Base-by-base conservation (phyloP, 2,888 invertebrate species). In the Orchesellides sinensis region DNA sequence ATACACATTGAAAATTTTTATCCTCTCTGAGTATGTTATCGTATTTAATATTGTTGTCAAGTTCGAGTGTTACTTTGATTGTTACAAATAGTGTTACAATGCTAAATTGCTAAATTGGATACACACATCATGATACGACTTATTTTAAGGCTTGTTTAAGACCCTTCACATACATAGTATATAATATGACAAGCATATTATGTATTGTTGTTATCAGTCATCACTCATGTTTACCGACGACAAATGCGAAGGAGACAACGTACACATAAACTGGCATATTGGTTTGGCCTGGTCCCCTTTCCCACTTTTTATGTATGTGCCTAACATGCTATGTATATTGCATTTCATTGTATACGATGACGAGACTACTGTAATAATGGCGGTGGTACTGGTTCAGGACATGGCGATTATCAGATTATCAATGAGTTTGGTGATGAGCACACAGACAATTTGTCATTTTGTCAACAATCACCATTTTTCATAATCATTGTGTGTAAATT, bases 261-360 rank as follows among this genome's bases (percentile, higher is more conserved):
- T 65, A 23, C n/a, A 35, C 35, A 63, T 63, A n/a, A n/a, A n/a
- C n/a, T n/a, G 40, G 47, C 19, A 40, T 8, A 54, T 4, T 54
- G 21, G 6, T 54, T 0, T 68, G 73, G 73, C 75, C 75, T 75
- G 75, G 65, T 75, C 65, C 75, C 75, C 65, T 75, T 65, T 49
- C 75, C 75, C 75, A 75, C 75, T 75, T 75, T 75, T 54, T 17
- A n/a, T n/a, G n/a, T n/a, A n/a, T n/a, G n/a, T n/a, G n/a, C n/a
- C n/a, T n/a, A n/a, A n/a, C n/a, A n/a, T n/a, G n/a, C n/a, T n/a
- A n/a, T n/a, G n/a, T n/a, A n/a, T n/a, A n/a, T n/a, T n/a, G n/a
- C n/a, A n/a, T 45, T 59, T 59, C 32, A 8, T 54, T 25, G 10
- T n/a, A 59, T 59, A 29, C 29, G 12, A 59, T 59, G n/a, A 21